phyloP scores from a whole-genome alignment of 1,140 invertebrate species.

The Drosophila eugracilis region DNA sequence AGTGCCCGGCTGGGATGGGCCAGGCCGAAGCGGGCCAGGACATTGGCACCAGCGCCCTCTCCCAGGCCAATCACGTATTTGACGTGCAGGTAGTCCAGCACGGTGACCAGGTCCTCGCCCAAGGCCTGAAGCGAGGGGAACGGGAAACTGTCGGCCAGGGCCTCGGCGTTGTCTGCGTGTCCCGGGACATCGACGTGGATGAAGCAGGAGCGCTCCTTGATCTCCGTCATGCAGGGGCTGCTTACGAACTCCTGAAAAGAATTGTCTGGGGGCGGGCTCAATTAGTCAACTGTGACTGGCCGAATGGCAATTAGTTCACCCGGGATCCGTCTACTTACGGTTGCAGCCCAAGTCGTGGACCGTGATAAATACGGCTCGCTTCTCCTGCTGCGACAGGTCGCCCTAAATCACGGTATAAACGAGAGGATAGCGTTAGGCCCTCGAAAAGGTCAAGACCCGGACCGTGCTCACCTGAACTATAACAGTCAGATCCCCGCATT shows the following conservation, averaged over 20 bases:
- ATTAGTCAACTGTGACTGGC: slow-evolving; percentile 25
- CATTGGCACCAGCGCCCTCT: slow-evolving; percentile 96
- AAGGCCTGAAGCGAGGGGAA: slow-evolving; percentile 94
- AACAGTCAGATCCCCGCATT: slow-evolving; percentile 88
- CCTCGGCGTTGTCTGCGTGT: slow-evolving; percentile 92
- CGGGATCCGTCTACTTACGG: slow-evolving; percentile 88
- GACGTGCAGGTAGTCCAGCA: slow-evolving; percentile 92
- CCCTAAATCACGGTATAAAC: slow-evolving; percentile 86
- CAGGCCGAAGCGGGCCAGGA: slow-evolving; percentile 93
- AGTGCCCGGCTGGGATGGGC: slow-evolving; percentile 91
- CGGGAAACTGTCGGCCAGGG: slow-evolving; percentile 89
- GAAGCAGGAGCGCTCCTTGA: slow-evolving; percentile 94
- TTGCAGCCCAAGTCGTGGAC: slow-evolving; percentile 96
- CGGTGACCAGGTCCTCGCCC: slow-evolving; percentile 92
- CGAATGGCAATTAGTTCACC: slow-evolving; percentile 9
- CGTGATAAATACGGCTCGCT: slow-evolving; percentile 93
- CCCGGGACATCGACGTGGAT: slow-evolving; percentile 95
- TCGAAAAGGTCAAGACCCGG: neutral
- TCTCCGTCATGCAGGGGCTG: slow-evolving; percentile 92
- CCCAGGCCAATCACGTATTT: slow-evolving; percentile 93
- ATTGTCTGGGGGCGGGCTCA: slow-evolving; percentile 86
- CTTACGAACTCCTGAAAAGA: slow-evolving; percentile 92
- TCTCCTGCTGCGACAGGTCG: slow-evolving; percentile 91
- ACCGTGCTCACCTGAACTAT: slow-evolving; percentile 87
- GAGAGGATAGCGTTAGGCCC: neutral